Conservation (phyloP, 1,140 invertebrate species). For the Lepidurus couesii region DNA sequence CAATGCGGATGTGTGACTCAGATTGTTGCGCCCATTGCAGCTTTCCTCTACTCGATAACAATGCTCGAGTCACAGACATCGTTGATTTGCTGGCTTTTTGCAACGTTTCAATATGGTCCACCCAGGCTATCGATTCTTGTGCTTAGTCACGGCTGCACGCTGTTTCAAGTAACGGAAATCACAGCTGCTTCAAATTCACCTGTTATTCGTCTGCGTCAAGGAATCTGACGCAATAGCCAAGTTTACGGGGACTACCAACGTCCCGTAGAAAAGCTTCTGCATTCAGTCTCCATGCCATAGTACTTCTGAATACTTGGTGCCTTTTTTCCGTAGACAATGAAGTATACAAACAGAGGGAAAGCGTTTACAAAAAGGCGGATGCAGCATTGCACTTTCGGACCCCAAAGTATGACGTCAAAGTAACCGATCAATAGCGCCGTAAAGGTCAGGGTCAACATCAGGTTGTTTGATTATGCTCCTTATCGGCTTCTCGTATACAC, state of each 20-base stretch:
- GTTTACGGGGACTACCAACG: too few relatives aligned
- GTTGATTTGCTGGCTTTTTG: neutral
- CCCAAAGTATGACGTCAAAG: neutral
- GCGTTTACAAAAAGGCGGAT: neutral
- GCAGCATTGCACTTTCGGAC: slow-evolving; percentile 4
- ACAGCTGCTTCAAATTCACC: too few relatives aligned
- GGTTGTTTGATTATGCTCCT: neutral
- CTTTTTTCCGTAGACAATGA: too few relatives aligned
- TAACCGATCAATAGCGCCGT: neutral
- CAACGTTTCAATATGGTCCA: neutral
- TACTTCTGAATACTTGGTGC: too few relatives aligned
- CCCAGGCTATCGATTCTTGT: slow-evolving; percentile 2
- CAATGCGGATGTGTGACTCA: slow-evolving; percentile 5
- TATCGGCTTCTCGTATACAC: neutral
- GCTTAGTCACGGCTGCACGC: neutral
- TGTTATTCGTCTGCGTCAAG: too few relatives aligned
- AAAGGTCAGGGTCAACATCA: slow-evolving; percentile 3
- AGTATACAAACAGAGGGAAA: neutral
- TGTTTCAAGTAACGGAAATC: too few relatives aligned
- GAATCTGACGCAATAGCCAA: too few relatives aligned
- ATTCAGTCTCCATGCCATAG: too few relatives aligned
- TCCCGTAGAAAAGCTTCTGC: too few relatives aligned
- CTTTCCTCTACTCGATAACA: neutral
- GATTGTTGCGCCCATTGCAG: neutral
- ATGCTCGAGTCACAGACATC: neutral